These are phyloP conservation scores for Drosophila suboccidentalis DNA, from an alignment of 2,888 invertebrate genomes.

Conservation along the genomic window DNA sequence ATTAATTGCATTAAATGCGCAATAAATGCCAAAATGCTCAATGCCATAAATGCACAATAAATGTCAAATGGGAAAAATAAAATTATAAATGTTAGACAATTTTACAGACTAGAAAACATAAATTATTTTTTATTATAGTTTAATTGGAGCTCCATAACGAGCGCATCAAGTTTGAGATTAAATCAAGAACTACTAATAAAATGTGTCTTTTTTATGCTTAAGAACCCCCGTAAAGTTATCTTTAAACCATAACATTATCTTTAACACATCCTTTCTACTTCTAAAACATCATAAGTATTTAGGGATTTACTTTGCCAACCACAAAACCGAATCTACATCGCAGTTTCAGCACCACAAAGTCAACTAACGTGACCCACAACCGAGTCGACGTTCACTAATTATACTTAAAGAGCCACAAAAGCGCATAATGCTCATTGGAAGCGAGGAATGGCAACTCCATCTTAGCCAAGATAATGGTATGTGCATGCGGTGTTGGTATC, in stretches of 20 bases:
- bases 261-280: background rate
- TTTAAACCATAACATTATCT: slow-evolving; percentile 9
- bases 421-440: slow-evolving; percentile 48
- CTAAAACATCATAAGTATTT: slow-evolving; percentile 4
- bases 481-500: slow-evolving; percentile 10
- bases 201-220: slow-evolving; percentile 4
- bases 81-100: slow-evolving; percentile 13
- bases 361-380: slow-evolving; percentile 31
- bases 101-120: background rate
- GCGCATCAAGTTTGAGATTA: background rate
- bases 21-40: slow-evolving; percentile 50
- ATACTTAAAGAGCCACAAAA: slow-evolving; percentile 68
- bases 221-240: slow-evolving; percentile 6
- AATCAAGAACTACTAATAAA: background rate
- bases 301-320: slow-evolving; percentile 39
- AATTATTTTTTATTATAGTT: background rate
- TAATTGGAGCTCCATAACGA: background rate
- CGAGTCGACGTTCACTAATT: slow-evolving; percentile 54
- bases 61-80: slow-evolving; percentile 16
- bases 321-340: slow-evolving; percentile 59
- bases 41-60: slow-evolving; percentile 33
- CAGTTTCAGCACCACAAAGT: slow-evolving; percentile 47
- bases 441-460: slow-evolving; percentile 27
- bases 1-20: slow-evolving; percentile 54
- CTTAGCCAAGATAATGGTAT: slow-evolving; percentile 17